Conservation (phyloP, 1,140 invertebrate species). For the Bombus sylvicola region DNA sequence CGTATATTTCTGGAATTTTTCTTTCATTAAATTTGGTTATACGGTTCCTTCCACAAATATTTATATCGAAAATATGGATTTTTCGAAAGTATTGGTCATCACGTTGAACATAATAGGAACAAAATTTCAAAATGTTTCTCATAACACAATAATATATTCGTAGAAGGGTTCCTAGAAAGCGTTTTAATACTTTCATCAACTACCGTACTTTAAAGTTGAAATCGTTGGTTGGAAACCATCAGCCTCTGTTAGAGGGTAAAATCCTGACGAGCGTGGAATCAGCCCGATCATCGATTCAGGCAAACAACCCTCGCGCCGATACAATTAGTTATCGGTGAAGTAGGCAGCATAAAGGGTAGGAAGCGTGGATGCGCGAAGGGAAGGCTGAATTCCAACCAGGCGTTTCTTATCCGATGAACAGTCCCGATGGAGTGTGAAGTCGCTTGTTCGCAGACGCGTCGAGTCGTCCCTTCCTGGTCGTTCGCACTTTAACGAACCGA, state of each 20-base stretch:
- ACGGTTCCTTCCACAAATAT: too few relatives aligned
- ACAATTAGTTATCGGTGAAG: neutral
- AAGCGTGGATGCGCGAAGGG: neutral
- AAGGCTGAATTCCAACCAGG: neutral
- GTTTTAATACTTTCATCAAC: neutral
- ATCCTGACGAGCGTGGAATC: neutral
- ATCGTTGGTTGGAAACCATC: neutral
- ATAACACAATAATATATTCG: too few relatives aligned
- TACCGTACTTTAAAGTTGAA: neutral
- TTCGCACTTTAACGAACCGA: conserved; percentile 63
- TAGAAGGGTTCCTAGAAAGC: too few relatives aligned
- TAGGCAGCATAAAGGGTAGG: neutral
- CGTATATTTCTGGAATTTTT: too few relatives aligned
- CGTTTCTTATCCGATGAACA: conserved; percentile 3
- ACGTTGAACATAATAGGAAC: too few relatives aligned
- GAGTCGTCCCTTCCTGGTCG: conserved; percentile 40
- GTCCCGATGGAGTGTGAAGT: neutral
- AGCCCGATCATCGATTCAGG: neutral
- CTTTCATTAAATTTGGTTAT: too few relatives aligned
- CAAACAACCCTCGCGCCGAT: neutral
- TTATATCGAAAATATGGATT: too few relatives aligned
- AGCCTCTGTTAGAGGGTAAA: neutral
- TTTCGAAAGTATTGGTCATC: too few relatives aligned
- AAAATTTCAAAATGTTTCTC: too few relatives aligned
- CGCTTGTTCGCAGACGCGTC: neutral